These are phyloP conservation scores for Zaprionus inermis DNA, from an alignment of 1,140 invertebrate species.

Conservation along the genomic window DNA sequence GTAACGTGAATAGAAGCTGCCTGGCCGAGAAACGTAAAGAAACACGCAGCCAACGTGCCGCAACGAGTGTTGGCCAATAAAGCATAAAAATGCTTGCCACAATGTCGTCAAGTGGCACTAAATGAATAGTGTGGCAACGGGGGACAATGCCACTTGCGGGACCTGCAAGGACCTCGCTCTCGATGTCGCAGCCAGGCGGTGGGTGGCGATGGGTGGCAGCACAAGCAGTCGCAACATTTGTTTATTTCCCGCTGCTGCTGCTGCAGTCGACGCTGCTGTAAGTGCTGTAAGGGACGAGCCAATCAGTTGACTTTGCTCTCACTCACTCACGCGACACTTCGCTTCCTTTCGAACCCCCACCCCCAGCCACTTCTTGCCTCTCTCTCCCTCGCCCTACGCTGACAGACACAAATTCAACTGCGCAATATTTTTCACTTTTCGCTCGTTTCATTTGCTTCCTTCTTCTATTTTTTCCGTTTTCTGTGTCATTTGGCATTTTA, in stretches of 20 bases:
- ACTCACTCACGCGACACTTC: background rate
- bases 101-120: slow-evolving; percentile 38
- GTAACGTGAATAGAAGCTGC: too few relatives aligned
- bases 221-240: slow-evolving; percentile 59
- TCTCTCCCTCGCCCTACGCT: slow-evolving; percentile 7
- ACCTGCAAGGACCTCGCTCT: slow-evolving; percentile 30
- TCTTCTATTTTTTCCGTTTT: slow-evolving; percentile 9
- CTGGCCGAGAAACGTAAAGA: too few relatives aligned
- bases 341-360: too few relatives aligned
- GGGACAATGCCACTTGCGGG: slow-evolving; percentile 14
- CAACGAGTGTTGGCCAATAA: slow-evolving; percentile 19
- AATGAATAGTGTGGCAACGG: slow-evolving; percentile 34
- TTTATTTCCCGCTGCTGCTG: slow-evolving; percentile 54
- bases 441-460: slow-evolving; percentile 29
- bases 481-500: slow-evolving; percentile 61
- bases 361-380: background rate
- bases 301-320: slow-evolving; percentile 68
- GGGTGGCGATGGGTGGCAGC: slow-evolving; percentile 18
- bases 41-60: background rate
- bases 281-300: slow-evolving; percentile 32
- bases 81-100: slow-evolving; percentile 32
- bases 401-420: slow-evolving; percentile 65
- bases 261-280: slow-evolving; percentile 3
- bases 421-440: slow-evolving; percentile 78
- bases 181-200: slow-evolving; percentile 43